These are phyloP conservation scores for Tigriopus californicus DNA, from an alignment of 2,888 invertebrate species.

Conservation along the genomic window DNA sequence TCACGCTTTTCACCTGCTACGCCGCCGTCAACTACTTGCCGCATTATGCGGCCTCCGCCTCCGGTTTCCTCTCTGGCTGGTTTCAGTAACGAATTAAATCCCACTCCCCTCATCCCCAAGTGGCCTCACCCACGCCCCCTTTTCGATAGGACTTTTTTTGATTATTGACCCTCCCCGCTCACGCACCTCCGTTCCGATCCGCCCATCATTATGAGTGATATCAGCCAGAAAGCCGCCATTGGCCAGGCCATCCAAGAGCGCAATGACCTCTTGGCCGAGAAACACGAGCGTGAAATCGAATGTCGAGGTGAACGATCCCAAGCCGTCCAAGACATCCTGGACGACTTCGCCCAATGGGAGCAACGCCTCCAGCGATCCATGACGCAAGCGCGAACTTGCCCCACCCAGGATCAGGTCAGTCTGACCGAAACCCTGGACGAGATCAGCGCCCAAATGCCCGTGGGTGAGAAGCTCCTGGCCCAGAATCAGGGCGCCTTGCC, in stretches of 20 bases:
- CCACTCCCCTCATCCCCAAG: neutral
- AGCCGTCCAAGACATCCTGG: neutral
- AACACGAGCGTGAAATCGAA: neutral
- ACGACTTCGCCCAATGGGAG: neutral
- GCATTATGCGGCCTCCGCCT: neutral
- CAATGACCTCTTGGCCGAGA: no score
- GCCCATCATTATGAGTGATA: no score
- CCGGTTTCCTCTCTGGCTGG: neutral
- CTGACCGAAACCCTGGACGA: no score
- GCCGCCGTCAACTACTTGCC: neutral
- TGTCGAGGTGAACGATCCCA: neutral
- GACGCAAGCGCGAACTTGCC: no score
- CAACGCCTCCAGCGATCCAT: no score
- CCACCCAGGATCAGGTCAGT: no score
- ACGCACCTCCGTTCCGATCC: no score
- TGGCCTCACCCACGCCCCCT: neutral
- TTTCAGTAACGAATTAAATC: neutral
- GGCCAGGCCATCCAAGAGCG: no score
- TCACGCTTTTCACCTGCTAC: neutral
- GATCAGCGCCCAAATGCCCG: neutral
- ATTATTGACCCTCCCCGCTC: no score
- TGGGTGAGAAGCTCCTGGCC: neutral
- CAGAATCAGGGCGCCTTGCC: neutral
- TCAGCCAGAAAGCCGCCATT: no score
- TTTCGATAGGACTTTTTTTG: neutral